Conservation (phyloP, 2,797 vertebrate genomes). For the Paguma larvata region DNA sequence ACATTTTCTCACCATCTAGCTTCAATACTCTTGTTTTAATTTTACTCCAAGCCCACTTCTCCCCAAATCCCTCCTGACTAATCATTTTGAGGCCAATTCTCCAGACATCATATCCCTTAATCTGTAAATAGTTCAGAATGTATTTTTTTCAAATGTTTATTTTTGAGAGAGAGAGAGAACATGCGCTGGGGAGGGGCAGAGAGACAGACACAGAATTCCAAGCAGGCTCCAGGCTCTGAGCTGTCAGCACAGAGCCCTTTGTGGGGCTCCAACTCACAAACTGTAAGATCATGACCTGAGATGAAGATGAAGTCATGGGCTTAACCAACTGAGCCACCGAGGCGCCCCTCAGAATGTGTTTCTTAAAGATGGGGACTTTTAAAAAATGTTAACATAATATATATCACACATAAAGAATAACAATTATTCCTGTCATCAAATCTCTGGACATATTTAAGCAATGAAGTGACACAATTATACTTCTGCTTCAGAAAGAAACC, state of each 20-base stretch:
- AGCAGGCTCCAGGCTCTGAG: no score
- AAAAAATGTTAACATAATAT: background rate
- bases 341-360: background rate
- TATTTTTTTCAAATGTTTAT: background rate
- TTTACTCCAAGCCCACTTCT: background rate
- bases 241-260: no score
- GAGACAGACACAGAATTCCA: no score
- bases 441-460: background rate
- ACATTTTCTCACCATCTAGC: background rate
- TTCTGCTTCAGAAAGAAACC: background rate
- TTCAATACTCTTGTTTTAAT: background rate
- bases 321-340: no score
- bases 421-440: background rate
- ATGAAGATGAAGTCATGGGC: no score
- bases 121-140: background rate
- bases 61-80: background rate
- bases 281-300: no score
- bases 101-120: background rate
- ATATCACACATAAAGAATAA: background rate
- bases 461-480: background rate
- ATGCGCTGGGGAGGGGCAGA: no score
- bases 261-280: no score
- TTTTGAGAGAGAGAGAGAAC: no score
- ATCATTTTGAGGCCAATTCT: background rate
- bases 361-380: background rate